Base-by-base conservation (phyloP, 2,888 invertebrate genomes). In the Hirudinaria manillensis region DNA sequence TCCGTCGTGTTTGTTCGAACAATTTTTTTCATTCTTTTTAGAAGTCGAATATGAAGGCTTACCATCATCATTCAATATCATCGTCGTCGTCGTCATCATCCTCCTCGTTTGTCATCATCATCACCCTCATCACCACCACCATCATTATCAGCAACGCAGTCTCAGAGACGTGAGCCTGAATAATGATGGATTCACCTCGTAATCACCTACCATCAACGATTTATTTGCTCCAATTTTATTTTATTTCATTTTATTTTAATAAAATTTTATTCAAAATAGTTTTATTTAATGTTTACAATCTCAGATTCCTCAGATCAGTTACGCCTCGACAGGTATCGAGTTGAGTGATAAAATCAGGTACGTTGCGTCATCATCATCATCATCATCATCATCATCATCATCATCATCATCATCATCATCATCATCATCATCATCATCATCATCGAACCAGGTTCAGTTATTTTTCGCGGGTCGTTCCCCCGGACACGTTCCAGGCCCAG, bases 241-340 rank as follows among this genome's bases (percentile, higher is more conserved):
- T 16, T 16, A 53, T 21, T 53, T 16, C 55, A 53, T 21, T 21
- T 16, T 53, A 53, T 16, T 16, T 16, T 53, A 53, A 53, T 53
- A 16, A 53, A 16, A 16, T 16, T 21, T 16, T 21, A 16, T 61
- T 13, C 29, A 29, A 61, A 7, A 61, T 29, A 1, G 61, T n/a
- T 19, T 29, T 29, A 61, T 61, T 29, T n/a, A 16, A 16, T 19
- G 29, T 29, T 13, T 24, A 6, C 13, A 67, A 21, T 4, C 10
- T 80, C 88, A 89, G 83, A 90, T 90, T 78, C 90, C 90, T 1
- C 91, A 91, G 85, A 90, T 91, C 74, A 85, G 84, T 78, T 90
- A 90, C 32, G 90, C 91, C 0, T 90, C 90, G 24, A 91, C 91
- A 1, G 90, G 90, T 61, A 89, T 89, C 77, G 90, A 90, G 38